These are phyloP conservation scores for Latrodectus elegans DNA, from an alignment of 2,888 invertebrate genomes.

Conservation along the genomic window DNA sequence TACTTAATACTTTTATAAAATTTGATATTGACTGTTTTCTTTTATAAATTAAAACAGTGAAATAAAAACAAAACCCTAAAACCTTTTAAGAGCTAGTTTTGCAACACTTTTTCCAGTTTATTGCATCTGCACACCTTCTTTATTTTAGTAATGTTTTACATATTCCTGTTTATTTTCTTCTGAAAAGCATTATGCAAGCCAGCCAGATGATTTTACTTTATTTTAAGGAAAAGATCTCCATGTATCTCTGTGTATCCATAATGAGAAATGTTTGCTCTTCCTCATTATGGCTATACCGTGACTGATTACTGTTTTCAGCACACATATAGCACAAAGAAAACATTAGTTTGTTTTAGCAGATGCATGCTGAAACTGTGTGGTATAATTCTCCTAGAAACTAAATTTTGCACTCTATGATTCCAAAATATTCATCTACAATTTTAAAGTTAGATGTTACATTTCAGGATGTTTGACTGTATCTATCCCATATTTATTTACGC, in stretches of 20 bases:
- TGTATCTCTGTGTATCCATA: conserved; percentile 72
- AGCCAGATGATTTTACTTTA: conserved; percentile 63
- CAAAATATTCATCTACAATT: conserved; percentile 62
- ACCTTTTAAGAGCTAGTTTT: no score
- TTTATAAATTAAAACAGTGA: no score
- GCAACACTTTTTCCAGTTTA: no score
- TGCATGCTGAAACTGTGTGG: conserved; percentile 73
- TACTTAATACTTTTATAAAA: no score
- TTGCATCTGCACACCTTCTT: no score
- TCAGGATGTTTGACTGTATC: conserved; percentile 71
- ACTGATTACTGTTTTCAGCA: conserved; percentile 71
- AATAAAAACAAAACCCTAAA: no score
- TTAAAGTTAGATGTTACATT: conserved; percentile 49
- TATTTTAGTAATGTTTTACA: no score
- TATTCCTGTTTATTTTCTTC: no score
- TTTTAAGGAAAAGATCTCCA: conserved; percentile 72
- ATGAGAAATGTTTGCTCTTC: conserved; percentile 72
- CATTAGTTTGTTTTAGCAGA: conserved; percentile 72
- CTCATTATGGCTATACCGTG: conserved; percentile 72
- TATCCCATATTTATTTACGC: background rate
- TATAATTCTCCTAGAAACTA: conserved; percentile 71
- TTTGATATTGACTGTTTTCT: no score
- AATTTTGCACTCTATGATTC: conserved; percentile 71
- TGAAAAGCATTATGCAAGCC: no score
- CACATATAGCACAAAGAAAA: conserved; percentile 74